Base-by-base conservation (phyloP, 2,797 vertebrate genomes). In the Myoxocephalus aenaeus region DNA sequence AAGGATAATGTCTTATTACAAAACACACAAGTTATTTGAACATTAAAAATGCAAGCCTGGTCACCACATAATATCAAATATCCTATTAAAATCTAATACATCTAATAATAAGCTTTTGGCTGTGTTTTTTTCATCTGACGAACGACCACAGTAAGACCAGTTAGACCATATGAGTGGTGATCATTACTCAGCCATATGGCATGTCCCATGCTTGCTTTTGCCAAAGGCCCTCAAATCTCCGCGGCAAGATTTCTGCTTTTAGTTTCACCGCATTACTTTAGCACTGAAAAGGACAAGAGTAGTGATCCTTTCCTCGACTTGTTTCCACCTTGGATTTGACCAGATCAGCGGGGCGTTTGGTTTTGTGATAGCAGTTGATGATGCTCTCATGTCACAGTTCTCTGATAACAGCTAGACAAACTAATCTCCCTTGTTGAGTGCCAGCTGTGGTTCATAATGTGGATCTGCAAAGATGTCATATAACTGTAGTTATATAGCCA, bases 151-250 rank as follows among this genome's bases (percentile, higher is more conserved):
- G 22, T 22, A 25, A 34, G 36, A 27, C n/a, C 8, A 40, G 29
- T 38, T 20, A 18, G 51, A 71, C 2, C 64, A 42, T n/a, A 66
- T 75, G 73, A 66, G 29, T 14, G 29, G 1, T 48, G 27, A 44
- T 79, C 62, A 77, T 76, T 58, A 73, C 44, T 42, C 58, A 70
- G 70, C 80, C 80, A 77, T 75, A 42, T 69, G 77, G 20, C 61
- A 68, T 67, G 73, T 79, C 71, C 40, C 70, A 48, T 80, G 80
- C 34, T 63, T 53, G 17, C 25, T 75, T 74, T 71, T 40, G 32
- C 64, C 56, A 11, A 13, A 4, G 65, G 76, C 51, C 25, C 3
- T 13, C 3, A 58, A 53, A 65, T 46, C 34, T 57, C n/a, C 62
- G 7, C 44, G 38, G 18, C 10, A 15, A 27, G 68, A 71, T 46